Base-by-base conservation (phyloP, 2,797 vertebrate genomes). In the Sarcophilus harrisii region DNA sequence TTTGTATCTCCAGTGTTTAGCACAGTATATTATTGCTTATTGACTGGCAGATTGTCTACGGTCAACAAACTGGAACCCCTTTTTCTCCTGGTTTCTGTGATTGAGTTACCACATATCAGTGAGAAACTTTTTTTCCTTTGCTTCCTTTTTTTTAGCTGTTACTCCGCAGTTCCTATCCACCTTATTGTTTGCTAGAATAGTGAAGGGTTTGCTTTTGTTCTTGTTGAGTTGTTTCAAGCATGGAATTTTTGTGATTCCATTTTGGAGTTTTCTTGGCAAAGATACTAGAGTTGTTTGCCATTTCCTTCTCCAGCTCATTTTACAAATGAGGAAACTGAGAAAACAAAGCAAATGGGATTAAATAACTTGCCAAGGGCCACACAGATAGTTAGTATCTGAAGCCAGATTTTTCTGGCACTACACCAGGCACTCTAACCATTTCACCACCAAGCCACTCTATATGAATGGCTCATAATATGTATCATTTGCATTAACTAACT, bases 401-500 rank as follows among this genome's bases (percentile, higher is more conserved):
- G n/a, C 66, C n/a, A 73, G 18, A 73, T 73, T 73, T 73, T 32
- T 73, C 66, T 73, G 16, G 21, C n/a, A 38, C 3, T 6, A 38
- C 14, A 18, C 18, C 18, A 0, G 6, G 32, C 2, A 21, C n/a
- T 73, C 18, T 73, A 38, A 73, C 18, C 18, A 73, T 18, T 73
- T 16, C 18, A 18, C 28, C 66, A 38, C 18, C 66, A 21, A 73
- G 6, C 6, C 38, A 5, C n/a, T n/a, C 18, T 91, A 57, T 14
- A 14, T 92, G 32, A 94, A 18, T 96, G 92, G 93, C 93, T 55
- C 93, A 57, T 55, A 91, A 54, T 38, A 58, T 81, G 45, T 92
- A 57, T 58, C 8, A 52, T 89, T 94, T 58, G 87, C 57, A 18
- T 81, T 91, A 91, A 60, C 91, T 93, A n/a, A 57, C 28, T 66